These are phyloP conservation scores for Ranitomeya variabilis DNA, from an alignment of 2,113 vertebrate genomes.

Conservation along the genomic window DNA sequence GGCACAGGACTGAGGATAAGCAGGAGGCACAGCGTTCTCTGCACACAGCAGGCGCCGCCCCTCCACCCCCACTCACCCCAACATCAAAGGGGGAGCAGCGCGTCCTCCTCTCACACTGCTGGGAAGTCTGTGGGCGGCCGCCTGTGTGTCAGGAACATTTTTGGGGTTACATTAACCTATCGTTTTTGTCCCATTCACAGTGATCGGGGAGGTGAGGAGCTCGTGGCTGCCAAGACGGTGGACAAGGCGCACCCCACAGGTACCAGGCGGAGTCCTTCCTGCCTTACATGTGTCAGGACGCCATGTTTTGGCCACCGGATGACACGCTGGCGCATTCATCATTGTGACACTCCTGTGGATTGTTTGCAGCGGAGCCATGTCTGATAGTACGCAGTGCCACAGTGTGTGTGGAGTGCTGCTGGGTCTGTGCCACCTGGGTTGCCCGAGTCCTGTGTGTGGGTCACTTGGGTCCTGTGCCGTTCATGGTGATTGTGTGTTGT, in stretches of 20 bases:
- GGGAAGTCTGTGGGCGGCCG: conserved; percentile 46
- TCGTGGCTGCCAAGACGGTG: background rate
- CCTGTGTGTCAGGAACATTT: background rate
- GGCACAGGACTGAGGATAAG: background rate
- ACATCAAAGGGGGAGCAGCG: conserved; percentile 50
- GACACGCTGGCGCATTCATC: background rate
- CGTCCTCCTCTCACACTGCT: conserved; percentile 37
- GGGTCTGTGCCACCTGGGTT: too few relatives aligned
- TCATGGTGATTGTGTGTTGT: background rate
- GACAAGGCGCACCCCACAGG: conserved; percentile 41
- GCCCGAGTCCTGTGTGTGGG: too few relatives aligned
- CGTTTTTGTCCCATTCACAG: background rate
- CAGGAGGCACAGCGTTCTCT: background rate
- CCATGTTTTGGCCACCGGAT: background rate
- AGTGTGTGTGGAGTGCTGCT: too few relatives aligned
- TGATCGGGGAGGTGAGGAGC: background rate
- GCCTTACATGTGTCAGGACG: background rate
- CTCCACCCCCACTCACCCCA: conserved; percentile 49
- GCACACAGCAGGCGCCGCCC: conserved; percentile 55
- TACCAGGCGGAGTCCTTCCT: background rate
- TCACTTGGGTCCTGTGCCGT: background rate
- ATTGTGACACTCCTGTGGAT: background rate
- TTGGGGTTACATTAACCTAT: background rate
- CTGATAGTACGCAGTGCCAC: too few relatives aligned
- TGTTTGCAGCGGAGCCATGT: too few relatives aligned